Base-by-base conservation (phyloP, 1,140 invertebrate genomes). In the Ladona fulva region DNA sequence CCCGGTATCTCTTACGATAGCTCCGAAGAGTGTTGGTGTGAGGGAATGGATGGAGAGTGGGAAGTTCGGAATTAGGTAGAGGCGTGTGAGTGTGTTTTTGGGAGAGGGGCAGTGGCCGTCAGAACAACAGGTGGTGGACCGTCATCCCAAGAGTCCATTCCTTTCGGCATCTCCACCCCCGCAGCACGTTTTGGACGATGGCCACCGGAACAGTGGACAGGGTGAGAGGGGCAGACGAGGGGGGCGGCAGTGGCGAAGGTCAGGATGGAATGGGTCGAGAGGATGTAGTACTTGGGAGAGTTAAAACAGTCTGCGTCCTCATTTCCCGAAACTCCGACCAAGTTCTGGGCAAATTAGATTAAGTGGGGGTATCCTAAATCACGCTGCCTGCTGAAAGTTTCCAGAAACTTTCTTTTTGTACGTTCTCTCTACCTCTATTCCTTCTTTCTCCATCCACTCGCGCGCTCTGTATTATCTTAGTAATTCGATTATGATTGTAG, bases 111-210 rank as follows among this genome's bases (percentile, higher is more conserved):
- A 66, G 16, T 66, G 52, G n/a, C 52, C 52, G 52, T 66, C n/a
- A 16, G 52, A 66, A 66, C 52, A 66, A 66, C 52, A 66, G 52
- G 52, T 66, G 52, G 52, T 66, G 52, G 52, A 66, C 52, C 52
- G 5, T 66, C 52, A 22, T 19, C 14, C n/a, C 16, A 3, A 16
- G 16, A 16, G 16, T 66, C 52, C 52, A 5, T 16, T 22, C 52
- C 52, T 22, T 66, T 22, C 52, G 16, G 3, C 52, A 3, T 12
- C n/a, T 66, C 52, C 52, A 10, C 44, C 44, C 44, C 44, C 44
- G 44, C 44, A 52, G 10, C 52, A 66, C 52, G 52, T 66, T 66
- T 66, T 66, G 16, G 52, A 22, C 52, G 16, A 66, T 66, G 52
- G 52, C 52, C 52, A 66, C 52, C 52, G 12, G 44, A 52, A 52